Percentiles rank a stretch among this genome's conserved stretches.
These are phyloP conservation scores for Zaprionus lachaisei DNA, from an alignment of 1,140 invertebrate species.

Conservation along the genomic window DNA sequence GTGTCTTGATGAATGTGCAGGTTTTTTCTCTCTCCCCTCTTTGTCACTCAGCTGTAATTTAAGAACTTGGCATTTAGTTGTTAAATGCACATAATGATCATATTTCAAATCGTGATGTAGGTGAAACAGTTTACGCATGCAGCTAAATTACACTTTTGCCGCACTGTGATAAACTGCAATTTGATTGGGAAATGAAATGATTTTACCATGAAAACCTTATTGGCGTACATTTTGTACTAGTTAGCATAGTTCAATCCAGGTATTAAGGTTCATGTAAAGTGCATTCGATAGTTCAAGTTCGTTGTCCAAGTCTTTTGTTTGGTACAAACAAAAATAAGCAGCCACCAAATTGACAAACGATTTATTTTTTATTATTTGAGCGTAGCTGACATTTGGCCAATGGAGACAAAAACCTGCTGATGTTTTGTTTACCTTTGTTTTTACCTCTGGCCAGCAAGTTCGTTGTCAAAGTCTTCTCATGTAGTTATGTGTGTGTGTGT, in stretches of 20 bases:
- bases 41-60: constrained; percentile 43
- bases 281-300: constrained; percentile 73
- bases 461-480: constrained; percentile 76
- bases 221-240: background rate
- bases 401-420: constrained; percentile 45
- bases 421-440: constrained; percentile 42
- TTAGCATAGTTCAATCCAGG: background rate
- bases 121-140: constrained; percentile 59
- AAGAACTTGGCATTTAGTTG: constrained; percentile 72
- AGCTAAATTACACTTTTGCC: constrained; percentile 25
- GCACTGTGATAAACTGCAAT: constrained; percentile 33
- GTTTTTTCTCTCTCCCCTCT: constrained; percentile 1
- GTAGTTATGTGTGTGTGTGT: constrained; percentile 28
- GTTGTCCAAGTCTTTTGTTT: constrained; percentile 53
- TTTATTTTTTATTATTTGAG: constrained; percentile 70
- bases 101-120: constrained; percentile 69
- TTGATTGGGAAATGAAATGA: constrained; percentile 16
- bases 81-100: constrained; percentile 66
- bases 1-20: constrained; percentile 66
- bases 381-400: constrained; percentile 70
- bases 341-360: constrained; percentile 57
- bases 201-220: background rate
- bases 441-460: constrained; percentile 56
- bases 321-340: constrained; percentile 20
- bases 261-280: constrained; percentile 37